phyloP scores from a whole-genome alignment of 2,888 invertebrate species.

The Thecophora atra region DNA sequence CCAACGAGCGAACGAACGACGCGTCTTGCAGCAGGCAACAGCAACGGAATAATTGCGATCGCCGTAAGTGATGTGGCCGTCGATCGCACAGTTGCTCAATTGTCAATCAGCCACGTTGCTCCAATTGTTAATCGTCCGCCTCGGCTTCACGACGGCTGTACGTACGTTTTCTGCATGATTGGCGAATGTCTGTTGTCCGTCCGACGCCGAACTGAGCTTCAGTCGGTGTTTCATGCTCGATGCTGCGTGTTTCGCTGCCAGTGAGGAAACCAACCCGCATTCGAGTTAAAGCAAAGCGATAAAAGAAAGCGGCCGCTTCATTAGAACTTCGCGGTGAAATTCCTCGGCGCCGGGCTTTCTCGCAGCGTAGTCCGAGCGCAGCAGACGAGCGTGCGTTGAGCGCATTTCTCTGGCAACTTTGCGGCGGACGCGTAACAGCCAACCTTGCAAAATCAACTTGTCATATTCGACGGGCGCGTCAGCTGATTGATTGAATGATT shows the following conservation, averaged over 20 bases:
- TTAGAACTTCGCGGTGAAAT: constrained; percentile 33
- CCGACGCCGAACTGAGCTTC: constrained; percentile 19
- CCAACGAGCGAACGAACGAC: constrained; percentile 39
- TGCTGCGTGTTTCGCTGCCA: constrained; percentile 43
- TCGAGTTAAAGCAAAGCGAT: neutral
- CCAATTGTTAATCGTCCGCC: no score
- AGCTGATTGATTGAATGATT: constrained; percentile 28
- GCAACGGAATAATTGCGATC: constrained; percentile 46
- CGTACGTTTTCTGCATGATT: constrained; percentile 48
- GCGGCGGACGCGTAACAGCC: constrained; percentile 33
- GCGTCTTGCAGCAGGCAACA: constrained; percentile 3
- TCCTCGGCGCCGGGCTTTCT: neutral
- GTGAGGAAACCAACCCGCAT: neutral
- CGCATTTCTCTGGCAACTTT: constrained; percentile 14
- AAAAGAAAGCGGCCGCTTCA: constrained; percentile 12
- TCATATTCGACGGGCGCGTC: constrained; percentile 19
- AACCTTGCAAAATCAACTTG: constrained; percentile 34
- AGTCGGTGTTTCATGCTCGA: constrained; percentile 42
- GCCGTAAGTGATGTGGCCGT: constrained; percentile 51
- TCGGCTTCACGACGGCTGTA: constrained; percentile 41
- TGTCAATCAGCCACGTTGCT: constrained; percentile 52
- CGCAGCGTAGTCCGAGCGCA: neutral
- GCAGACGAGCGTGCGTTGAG: constrained; percentile 7
- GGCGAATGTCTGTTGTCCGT: constrained; percentile 34
- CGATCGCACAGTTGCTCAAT: constrained; percentile 52